Percentiles rank a stretch among this genome's conserved stretches.
Conservation (phyloP, 2,797 vertebrate species). For the Saguinus oedipus region DNA sequence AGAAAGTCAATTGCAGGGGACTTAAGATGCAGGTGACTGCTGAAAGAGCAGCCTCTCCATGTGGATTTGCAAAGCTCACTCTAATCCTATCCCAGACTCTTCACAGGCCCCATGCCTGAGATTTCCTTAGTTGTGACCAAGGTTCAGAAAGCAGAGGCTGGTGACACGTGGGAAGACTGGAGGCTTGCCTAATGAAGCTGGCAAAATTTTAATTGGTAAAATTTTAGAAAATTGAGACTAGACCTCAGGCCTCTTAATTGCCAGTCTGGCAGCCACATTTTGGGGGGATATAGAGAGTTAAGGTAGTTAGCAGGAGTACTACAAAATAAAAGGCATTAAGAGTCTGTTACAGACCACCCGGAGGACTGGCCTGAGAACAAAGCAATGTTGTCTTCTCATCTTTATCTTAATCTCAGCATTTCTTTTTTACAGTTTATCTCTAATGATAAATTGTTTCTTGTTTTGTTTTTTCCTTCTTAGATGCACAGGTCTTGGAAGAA, state of each 20-base stretch:
- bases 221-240: constrained; percentile 11
- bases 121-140: neutral
- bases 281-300: neutral
- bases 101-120: neutral
- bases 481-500: constrained; percentile 19
- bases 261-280: neutral
- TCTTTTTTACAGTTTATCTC: neutral
- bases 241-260: neutral
- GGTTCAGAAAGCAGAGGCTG: neutral
- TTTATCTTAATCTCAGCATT: neutral
- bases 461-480: neutral
- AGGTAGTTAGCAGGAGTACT: neutral
- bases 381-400: neutral
- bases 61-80: neutral
- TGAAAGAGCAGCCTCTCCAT: neutral
- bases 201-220: constrained; percentile 11
- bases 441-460: neutral
- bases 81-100: neutral
- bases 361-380: neutral
- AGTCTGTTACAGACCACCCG: neutral
- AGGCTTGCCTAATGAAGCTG: neutral
- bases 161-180: neutral
- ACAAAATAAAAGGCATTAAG: neutral
- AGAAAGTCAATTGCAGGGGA: neutral
- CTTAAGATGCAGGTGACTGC: neutral